phyloP scores from a whole-genome alignment of 1,140 invertebrate genomes.

The Cydia strobilella region DNA sequence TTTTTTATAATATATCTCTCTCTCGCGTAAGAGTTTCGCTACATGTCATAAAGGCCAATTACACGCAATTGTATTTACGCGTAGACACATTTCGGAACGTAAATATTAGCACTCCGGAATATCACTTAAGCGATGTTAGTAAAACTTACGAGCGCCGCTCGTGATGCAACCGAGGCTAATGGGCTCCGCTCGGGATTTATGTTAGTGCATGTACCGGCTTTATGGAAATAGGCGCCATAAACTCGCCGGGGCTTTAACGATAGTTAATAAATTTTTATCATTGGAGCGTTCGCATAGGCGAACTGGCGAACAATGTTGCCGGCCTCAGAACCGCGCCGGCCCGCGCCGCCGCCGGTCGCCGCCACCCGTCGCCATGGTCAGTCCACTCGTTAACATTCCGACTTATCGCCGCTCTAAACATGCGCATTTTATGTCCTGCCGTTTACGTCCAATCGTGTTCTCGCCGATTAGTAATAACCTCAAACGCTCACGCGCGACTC shows the following conservation, averaged over 20 bases:
- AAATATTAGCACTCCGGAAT: slow-evolving; percentile 45
- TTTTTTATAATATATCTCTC: neutral
- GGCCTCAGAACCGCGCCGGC: slow-evolving; percentile 36
- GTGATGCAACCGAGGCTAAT: slow-evolving; percentile 57
- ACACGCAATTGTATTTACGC: neutral
- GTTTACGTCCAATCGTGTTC: slow-evolving; percentile 44
- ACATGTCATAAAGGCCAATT: neutral
- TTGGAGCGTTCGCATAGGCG: slow-evolving; percentile 53
- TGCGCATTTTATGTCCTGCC: slow-evolving; percentile 50
- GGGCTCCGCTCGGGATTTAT: slow-evolving; percentile 62
- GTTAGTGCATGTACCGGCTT: slow-evolving; percentile 59
- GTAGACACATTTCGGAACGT: slow-evolving; percentile 42
- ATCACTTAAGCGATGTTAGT: slow-evolving; percentile 45
- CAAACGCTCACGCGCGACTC: slow-evolving; percentile 21
- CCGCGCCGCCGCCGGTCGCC: slow-evolving; percentile 37
- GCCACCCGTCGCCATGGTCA: slow-evolving; percentile 44
- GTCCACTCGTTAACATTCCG: slow-evolving; percentile 52
- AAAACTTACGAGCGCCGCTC: slow-evolving; percentile 39
- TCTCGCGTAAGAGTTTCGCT: neutral
- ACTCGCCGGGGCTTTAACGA: slow-evolving; percentile 65
- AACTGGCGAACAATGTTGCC: slow-evolving; percentile 41
- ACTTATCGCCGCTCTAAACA: slow-evolving; percentile 56
- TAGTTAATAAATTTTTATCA: slow-evolving; percentile 75
- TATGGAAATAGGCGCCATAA: slow-evolving; percentile 66
- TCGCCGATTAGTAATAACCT: slow-evolving; percentile 48